These are phyloP conservation scores for Cydia amplana DNA, from an alignment of 1,140 invertebrate species.

Conservation along the genomic window DNA sequence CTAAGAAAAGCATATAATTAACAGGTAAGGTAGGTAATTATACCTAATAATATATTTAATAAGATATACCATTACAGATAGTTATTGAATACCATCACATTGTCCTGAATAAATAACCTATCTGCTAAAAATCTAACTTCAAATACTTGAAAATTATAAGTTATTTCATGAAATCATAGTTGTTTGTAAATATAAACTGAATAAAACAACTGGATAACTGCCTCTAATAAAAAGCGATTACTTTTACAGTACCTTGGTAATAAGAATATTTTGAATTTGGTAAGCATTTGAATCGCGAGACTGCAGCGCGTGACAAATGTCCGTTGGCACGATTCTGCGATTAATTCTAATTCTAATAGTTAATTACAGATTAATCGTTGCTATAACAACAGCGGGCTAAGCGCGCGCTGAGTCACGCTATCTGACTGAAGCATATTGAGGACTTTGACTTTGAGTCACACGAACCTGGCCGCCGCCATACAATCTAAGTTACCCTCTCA, in stretches of 20 bases:
- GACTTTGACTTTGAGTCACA: too few relatives aligned
- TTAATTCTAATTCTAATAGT: not conserved
- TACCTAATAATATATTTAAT: too few relatives aligned
- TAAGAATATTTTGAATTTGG: not conserved
- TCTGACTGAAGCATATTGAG: slow-evolving; percentile 15
- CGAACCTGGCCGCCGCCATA: too few relatives aligned
- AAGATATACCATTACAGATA: too few relatives aligned
- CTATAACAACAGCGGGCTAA: slow-evolving; percentile 7
- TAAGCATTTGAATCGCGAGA: not conserved
- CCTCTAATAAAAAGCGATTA: not conserved
- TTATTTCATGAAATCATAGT: too few relatives aligned
- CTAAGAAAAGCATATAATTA: too few relatives aligned
- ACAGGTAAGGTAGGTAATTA: too few relatives aligned
- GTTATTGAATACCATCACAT: too few relatives aligned
- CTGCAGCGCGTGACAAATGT: not conserved
- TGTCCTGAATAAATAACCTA: too few relatives aligned
- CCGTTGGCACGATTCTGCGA: not conserved
- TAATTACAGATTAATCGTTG: slow-evolving; percentile 1
- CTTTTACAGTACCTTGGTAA: not conserved
- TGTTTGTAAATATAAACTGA: not conserved
- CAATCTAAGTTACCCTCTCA: too few relatives aligned
- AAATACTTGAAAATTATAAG: too few relatives aligned
- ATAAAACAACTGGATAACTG: not conserved
- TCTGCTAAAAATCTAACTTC: too few relatives aligned
- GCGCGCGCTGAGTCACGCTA: slow-evolving; percentile 9